Evolutionary conservation across 2,888 invertebrate genomes (phyloP).

Genomic region (Drosophila lacicola): DNA sequence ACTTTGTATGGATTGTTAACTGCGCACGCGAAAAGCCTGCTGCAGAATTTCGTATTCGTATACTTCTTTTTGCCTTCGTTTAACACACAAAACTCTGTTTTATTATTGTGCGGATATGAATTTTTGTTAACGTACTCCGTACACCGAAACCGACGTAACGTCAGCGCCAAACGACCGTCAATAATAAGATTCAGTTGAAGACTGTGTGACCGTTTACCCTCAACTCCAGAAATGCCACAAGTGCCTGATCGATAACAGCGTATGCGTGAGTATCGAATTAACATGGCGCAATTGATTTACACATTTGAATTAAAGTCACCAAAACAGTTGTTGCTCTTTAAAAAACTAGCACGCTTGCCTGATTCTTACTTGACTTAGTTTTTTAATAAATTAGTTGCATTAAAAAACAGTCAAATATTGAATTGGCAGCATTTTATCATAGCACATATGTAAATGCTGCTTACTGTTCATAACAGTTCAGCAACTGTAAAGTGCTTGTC

Average conservation of each 20-base stretch:
- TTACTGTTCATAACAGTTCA: background rate
- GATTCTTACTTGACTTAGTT: no score
- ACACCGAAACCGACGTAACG: slow-evolving; percentile 39
- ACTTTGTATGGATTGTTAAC: slow-evolving; percentile 39
- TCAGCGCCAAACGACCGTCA: slow-evolving; percentile 44
- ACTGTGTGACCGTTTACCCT: slow-evolving; percentile 40
- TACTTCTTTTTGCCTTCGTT: slow-evolving; percentile 23
- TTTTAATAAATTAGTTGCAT: background rate
- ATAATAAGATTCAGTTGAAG: slow-evolving; percentile 39
- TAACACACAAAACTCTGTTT: slow-evolving; percentile 38
- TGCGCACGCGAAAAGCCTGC: slow-evolving; percentile 40
- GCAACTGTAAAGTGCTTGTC: background rate
- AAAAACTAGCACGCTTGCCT: background rate
- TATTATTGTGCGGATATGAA: slow-evolving; percentile 23
- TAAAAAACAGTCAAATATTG: background rate
- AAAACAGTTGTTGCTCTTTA: background rate
- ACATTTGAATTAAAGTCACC: background rate
- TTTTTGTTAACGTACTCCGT: slow-evolving; percentile 22
- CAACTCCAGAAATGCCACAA: background rate
- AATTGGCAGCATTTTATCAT: background rate
- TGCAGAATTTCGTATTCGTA: slow-evolving; percentile 28
- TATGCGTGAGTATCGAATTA: background rate
- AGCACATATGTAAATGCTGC: background rate
- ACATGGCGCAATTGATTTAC: background rate
- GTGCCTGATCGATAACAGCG: slow-evolving; percentile 29